Percentiles rank a stretch among this genome's conserved stretches.
Evolutionary conservation across 2,797 vertebrate genomes (phyloP).

Genomic region (Coccyzus lansbergi): DNA sequence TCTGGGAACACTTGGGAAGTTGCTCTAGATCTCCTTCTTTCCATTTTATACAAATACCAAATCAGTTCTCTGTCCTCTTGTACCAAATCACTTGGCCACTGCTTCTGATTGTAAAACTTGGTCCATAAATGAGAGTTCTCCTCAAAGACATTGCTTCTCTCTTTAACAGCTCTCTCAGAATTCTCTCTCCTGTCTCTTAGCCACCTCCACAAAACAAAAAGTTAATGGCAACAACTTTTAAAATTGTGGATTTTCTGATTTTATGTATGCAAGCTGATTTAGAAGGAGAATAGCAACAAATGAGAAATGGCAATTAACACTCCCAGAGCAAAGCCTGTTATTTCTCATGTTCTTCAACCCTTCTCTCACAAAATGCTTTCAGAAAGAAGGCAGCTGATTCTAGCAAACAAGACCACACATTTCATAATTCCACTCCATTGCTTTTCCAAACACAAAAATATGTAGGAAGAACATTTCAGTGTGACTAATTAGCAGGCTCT

Average conservation of each 20-base stretch:
- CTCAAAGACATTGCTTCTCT: neutral
- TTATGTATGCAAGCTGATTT: slow-evolving; percentile 68
- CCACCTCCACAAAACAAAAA: slow-evolving; percentile 54
- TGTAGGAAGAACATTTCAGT: slow-evolving; percentile 60
- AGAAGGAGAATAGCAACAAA: slow-evolving; percentile 67
- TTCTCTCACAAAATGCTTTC: slow-evolving; percentile 53
- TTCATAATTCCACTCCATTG: slow-evolving; percentile 51
- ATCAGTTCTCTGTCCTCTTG: neutral
- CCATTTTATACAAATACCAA: neutral
- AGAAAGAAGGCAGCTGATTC: slow-evolving; percentile 69
- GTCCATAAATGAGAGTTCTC: neutral
- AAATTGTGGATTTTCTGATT: slow-evolving; percentile 55
- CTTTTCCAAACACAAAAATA: slow-evolving; percentile 64
- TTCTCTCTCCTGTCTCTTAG: slow-evolving; percentile 13
- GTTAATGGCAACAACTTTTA: slow-evolving; percentile 57
- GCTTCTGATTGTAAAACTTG: neutral
- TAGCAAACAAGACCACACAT: slow-evolving; percentile 52
- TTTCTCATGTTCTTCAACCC: slow-evolving; percentile 58
- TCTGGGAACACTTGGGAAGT: too few species aligned
- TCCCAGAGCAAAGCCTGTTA: slow-evolving; percentile 48
- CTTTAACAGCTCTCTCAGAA: neutral
- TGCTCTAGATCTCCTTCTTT: neutral
- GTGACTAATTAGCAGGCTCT: slow-evolving; percentile 51
- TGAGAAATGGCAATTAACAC: slow-evolving; percentile 70
- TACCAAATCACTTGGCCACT: neutral